These are phyloP conservation scores for Cyanoderma ruficeps DNA, from an alignment of 2,113 vertebrate genomes.

Conservation along the genomic window DNA sequence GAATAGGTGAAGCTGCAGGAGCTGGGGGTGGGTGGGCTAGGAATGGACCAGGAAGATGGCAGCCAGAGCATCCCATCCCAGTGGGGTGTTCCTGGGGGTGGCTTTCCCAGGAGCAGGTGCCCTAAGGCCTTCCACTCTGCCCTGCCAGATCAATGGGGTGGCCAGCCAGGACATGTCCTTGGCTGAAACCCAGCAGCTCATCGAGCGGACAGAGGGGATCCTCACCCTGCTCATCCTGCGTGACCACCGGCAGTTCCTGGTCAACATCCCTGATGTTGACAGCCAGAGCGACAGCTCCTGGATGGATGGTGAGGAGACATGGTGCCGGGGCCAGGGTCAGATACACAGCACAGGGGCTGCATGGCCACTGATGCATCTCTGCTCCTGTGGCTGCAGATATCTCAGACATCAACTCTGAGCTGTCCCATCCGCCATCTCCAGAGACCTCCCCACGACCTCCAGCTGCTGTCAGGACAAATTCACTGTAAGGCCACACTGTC, in stretches of 20 bases:
- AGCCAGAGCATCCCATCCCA: fast-evolving
- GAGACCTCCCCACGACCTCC: constrained; percentile 34
- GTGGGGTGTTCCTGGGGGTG: background rate
- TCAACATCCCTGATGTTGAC: constrained; percentile 86
- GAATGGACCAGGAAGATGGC: background rate
- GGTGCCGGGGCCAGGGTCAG: fast-evolving
- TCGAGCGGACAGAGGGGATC: constrained; percentile 87
- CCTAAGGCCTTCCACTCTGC: background rate
- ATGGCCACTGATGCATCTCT: fast-evolving
- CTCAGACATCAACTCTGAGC: constrained; percentile 83
- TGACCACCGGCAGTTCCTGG: constrained; percentile 87
- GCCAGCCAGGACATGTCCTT: constrained; percentile 90
- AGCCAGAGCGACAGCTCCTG: constrained; percentile 86
- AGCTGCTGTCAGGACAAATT: constrained; percentile 30
- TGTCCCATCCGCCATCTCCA: constrained; percentile 44
- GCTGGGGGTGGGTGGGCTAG: background rate
- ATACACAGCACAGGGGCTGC: background rate
- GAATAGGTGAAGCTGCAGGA: background rate
- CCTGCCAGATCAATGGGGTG: constrained; percentile 90
- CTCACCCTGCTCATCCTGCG: constrained; percentile 88
- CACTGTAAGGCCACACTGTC: constrained; percentile 21
- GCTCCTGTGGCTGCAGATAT: constrained; percentile 78
- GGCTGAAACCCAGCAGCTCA: constrained; percentile 88
- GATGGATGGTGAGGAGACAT: constrained; percentile 81
- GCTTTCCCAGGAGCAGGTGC: background rate